phyloP scores from a whole-genome alignment of 2,113 vertebrate species.

The Tapirus terrestris region DNA sequence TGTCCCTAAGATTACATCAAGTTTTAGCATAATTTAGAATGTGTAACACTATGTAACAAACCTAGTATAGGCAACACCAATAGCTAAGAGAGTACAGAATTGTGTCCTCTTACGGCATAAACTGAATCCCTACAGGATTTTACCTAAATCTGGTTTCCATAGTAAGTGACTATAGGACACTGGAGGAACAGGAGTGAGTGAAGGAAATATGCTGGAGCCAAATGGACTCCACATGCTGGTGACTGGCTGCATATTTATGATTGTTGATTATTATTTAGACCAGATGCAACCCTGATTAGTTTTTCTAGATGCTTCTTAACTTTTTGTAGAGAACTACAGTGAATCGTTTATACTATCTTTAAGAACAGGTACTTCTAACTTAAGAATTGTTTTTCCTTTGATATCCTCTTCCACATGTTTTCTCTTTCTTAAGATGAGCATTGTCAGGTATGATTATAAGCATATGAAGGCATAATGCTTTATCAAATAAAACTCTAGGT shows the following conservation, averaged over 20 bases:
- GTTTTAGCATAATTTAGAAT: neutral
- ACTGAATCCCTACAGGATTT: neutral
- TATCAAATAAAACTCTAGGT: slow-evolving; percentile 23
- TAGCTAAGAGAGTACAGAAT: neutral
- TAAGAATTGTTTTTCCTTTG: neutral
- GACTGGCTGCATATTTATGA: neutral
- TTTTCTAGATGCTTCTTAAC: neutral
- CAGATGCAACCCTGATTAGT: neutral
- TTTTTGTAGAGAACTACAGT: neutral
- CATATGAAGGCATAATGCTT: neutral
- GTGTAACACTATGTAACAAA: neutral
- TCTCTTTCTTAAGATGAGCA: neutral
- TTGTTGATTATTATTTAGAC: neutral
- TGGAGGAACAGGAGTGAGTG: neutral
- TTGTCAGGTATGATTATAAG: neutral
- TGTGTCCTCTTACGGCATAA: neutral
- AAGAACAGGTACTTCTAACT: neutral
- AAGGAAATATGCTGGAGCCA: neutral
- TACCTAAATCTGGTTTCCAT: neutral
- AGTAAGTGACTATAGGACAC: neutral
- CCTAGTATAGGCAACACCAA: neutral
- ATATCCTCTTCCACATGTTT: neutral
- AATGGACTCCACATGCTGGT: too few species aligned
- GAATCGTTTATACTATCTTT: neutral
- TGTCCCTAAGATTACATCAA: neutral